Percentiles rank a stretch among this genome's conserved stretches.
phyloP scores from a whole-genome alignment of 2,888 invertebrate species.

The Phaonia tiefii region DNA sequence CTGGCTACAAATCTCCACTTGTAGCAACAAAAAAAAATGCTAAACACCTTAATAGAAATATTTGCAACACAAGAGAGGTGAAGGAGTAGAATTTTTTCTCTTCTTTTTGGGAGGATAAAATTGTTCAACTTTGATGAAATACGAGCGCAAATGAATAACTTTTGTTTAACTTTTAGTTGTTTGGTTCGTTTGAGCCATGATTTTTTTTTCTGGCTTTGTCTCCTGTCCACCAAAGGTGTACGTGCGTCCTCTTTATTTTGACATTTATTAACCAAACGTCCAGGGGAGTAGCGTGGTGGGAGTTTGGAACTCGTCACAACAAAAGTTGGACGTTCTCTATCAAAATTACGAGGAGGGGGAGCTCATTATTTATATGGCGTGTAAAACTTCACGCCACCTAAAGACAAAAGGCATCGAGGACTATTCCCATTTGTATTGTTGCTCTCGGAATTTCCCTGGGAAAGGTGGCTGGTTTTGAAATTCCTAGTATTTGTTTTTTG shows the following conservation, averaged over 20 bases:
- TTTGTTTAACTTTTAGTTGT: slow-evolving; percentile 14
- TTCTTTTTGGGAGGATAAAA: background rate
- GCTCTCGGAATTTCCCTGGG: background rate
- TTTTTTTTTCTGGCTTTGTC: slow-evolving; percentile 10
- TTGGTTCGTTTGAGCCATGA: background rate
- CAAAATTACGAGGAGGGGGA: slow-evolving; percentile 38
- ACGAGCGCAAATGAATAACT: slow-evolving; percentile 59
- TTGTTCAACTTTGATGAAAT: slow-evolving; percentile 63
- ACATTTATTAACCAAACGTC: slow-evolving; percentile 71
- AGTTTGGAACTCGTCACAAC: slow-evolving; percentile 22
- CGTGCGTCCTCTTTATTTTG: slow-evolving; percentile 57
- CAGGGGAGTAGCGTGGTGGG: slow-evolving; percentile 54
- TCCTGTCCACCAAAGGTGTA: slow-evolving; percentile 57
- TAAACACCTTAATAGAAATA: slow-evolving; percentile 59
- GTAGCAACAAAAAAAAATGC: slow-evolving; percentile 6
- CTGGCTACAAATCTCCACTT: background rate
- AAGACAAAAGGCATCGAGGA: slow-evolving; percentile 54
- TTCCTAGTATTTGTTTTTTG: slow-evolving; percentile 60
- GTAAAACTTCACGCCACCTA: slow-evolving; percentile 66
- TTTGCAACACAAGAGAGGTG: slow-evolving; percentile 26
- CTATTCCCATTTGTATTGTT: slow-evolving; percentile 55
- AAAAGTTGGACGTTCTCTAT: slow-evolving; percentile 47
- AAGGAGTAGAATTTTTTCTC: too few species aligned
- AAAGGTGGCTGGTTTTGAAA: slow-evolving; percentile 38
- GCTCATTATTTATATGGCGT: slow-evolving; percentile 68